A percentile compares a stretch with the other conserved stretches of the same genome.
phyloP scores from a whole-genome alignment of 1,140 invertebrate genomes.

The Sminthurides bifidus region DNA sequence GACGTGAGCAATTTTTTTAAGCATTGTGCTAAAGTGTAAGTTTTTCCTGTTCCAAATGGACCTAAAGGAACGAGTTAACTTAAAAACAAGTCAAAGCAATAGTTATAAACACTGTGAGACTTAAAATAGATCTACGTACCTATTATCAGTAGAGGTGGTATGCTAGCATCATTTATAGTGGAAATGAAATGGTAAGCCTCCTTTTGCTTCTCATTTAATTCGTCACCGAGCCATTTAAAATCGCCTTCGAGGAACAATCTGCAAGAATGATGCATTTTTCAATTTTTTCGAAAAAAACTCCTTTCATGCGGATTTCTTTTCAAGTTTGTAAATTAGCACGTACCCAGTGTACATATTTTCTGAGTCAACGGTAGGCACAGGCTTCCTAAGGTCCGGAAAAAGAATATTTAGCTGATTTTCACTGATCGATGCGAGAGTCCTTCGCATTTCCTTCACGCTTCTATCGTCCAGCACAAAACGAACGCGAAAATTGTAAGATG shows the following conservation, averaged over 20 bases:
- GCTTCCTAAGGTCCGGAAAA: conserved; percentile 54
- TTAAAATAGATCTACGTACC: too few relatives aligned
- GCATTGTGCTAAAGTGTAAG: conserved; percentile 69
- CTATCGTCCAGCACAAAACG: conserved; percentile 72
- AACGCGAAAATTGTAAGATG: conserved; percentile 44
- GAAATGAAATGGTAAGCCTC: conserved; percentile 67
- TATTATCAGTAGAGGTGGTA: conserved; percentile 66
- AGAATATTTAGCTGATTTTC: conserved; percentile 51
- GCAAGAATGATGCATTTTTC: too few relatives aligned
- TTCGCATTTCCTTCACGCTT: conserved; percentile 73
- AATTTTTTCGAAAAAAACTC: too few relatives aligned
- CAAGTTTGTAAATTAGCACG: too few relatives aligned
- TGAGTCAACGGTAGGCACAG: too few relatives aligned
- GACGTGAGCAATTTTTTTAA: conserved; percentile 52
- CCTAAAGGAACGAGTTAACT: conserved; percentile 36
- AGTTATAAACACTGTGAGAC: background rate
- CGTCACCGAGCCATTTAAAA: too few relatives aligned
- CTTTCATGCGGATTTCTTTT: too few relatives aligned
- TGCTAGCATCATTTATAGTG: conserved; percentile 22
- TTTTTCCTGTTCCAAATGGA: conserved; percentile 81
- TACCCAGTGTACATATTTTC: too few relatives aligned
- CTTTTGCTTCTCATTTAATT: conserved; percentile 64
- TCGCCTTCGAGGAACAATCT: conserved; percentile 45
- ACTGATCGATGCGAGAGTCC: conserved; percentile 58
- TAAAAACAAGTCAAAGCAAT: background rate